Evolutionary conservation across 2,797 vertebrate species (phyloP), one percentile per base, ranked within the genome.

Genomic region (Vireo griseus): DNA sequence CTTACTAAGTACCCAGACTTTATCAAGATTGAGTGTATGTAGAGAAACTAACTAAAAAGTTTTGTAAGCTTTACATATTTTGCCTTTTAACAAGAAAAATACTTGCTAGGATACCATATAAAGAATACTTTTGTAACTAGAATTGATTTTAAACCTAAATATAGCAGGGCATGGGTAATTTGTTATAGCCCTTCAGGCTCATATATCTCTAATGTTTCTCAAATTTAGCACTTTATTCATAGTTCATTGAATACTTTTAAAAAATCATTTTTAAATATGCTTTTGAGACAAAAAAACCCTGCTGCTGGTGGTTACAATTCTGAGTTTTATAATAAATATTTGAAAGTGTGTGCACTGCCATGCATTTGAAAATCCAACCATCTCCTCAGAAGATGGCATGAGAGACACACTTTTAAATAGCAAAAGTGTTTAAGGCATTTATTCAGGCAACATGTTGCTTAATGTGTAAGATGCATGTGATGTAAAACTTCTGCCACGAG

Each of bases 61-160:
- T 6, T 10, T 79, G n/a, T 7, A 71, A 71, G 2, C 24, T 69
- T 35, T 42, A n/a, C 7, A 24, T 51, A 31, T 68, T 48, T 42
- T 61, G 10, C 4, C 20, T 65, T 16, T 10, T 58, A 72, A 62
- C n/a, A 71, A 19, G 15, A 40, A 40, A 72, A 54, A 79, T 35
- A 39, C 8, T 10, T n/a, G 16, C 4, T 13, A 68, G 7, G 20
- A 75, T 47, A 14, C 2, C 0, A 1, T 12, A 26, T 8, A 79
- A 57, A 28, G n/a, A 62, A 42, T 22, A 62, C 10, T 88, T 55
- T 29, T 57, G 61, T 52, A 88, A 61, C 6, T 28, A 5, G n/a
- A 66, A 61, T 2, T 52, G 7, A 69, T 74, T 81, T 87, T 57
- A 77, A 69, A 57, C 3, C 7, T 13, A 57, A 29, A 10, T 24